Conservation (phyloP, 2,888 invertebrate genomes). For the Morpho deidamia region DNA sequence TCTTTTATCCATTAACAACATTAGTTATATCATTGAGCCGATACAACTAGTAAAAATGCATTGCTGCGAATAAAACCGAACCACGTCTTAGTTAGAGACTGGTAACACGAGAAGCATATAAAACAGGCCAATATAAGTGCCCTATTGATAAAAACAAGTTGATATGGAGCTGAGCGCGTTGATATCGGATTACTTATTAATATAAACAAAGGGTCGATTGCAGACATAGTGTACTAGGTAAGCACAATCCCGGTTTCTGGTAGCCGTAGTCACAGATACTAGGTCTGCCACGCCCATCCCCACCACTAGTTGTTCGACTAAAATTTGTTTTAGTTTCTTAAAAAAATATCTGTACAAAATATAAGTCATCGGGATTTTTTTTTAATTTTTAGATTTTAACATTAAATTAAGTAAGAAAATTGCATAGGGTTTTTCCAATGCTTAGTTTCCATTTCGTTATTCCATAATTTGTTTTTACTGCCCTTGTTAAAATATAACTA, state of each 20-base stretch:
- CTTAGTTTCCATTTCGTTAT: no score
- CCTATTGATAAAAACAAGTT: conserved; percentile 9
- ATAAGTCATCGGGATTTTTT: no score
- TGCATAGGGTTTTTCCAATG: no score
- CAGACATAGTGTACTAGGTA: conserved; percentile 4
- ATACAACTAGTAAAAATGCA: neutral
- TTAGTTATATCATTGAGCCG: no score
- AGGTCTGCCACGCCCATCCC: conserved; percentile 16
- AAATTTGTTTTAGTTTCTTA: no score
- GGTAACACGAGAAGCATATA: conserved; percentile 4
- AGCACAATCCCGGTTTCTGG: conserved; percentile 1
- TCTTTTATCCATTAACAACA: no score
- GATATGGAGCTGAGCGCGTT: conserved; percentile 6
- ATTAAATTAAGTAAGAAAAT: no score
- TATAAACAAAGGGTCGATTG: conserved; percentile 7
- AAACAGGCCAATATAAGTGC: conserved; percentile 6
- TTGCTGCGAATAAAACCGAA: neutral
- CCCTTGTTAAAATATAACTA: no score
- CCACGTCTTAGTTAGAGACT: neutral
- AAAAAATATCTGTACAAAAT: no score
- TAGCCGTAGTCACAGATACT: neutral
- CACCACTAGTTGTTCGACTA: neutral
- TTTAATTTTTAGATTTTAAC: no score
- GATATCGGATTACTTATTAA: conserved; percentile 8
- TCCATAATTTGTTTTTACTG: no score